A percentile compares a stretch with the other conserved stretches of the same genome.
phyloP scores from a whole-genome alignment of 2,888 invertebrate species.

The Drosophila monieri region DNA sequence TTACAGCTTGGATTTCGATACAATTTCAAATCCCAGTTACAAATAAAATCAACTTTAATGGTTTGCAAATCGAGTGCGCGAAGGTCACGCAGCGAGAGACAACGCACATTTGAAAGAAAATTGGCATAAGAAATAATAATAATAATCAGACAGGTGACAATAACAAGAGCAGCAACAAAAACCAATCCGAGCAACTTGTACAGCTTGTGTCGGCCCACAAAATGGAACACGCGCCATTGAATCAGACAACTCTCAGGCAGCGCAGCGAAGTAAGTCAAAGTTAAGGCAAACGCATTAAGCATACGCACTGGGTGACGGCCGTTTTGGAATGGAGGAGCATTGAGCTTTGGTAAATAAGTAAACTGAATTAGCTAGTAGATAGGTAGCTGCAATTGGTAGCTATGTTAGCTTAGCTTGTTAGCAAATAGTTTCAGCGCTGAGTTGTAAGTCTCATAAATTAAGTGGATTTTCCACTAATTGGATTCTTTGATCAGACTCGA shows the following conservation, averaged over 20 bases:
- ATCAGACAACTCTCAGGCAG: constrained; percentile 22
- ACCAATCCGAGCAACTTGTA: constrained; percentile 27
- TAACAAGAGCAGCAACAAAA: constrained; percentile 63
- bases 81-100: constrained; percentile 58
- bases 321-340: constrained; percentile 30
- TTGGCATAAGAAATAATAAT: constrained; percentile 49
- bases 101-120: constrained; percentile 63
- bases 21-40: constrained; percentile 56
- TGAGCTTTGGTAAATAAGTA: constrained; percentile 45
- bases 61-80: constrained; percentile 73
- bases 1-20: constrained; percentile 43
- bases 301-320: constrained; percentile 69
- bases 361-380: constrained; percentile 49
- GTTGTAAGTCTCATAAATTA: constrained; percentile 38
- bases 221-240: constrained; percentile 69
- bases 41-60: constrained; percentile 67
- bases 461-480: constrained; percentile 49
- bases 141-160: constrained; percentile 78
- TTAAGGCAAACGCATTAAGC: constrained; percentile 56
- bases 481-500: constrained; percentile 27
- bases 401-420: constrained; percentile 57
- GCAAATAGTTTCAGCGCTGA: constrained; percentile 41
- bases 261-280: constrained; percentile 19
- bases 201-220: constrained; percentile 53
- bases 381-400: constrained; percentile 56